Evolutionary conservation across 2,113 vertebrate species (phyloP), one percentile per base, ranked within the genome.

Genomic region (Pseudois nayaur): DNA sequence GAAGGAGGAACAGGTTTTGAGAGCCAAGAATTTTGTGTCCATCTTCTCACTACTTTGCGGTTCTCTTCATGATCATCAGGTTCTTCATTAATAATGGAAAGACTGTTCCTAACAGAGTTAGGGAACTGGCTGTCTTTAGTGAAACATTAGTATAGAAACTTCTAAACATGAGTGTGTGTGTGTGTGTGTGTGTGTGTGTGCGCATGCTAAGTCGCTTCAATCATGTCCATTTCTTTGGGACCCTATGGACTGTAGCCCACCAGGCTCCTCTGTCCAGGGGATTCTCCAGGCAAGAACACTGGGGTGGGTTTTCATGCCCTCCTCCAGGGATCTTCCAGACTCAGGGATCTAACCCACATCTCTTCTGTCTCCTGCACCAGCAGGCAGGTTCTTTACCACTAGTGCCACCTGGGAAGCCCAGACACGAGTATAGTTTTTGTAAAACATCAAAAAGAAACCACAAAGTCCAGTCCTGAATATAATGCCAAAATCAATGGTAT

Each of bases 181-280:
- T 25, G 57, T 11, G 57, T 11, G 57, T 62, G 60, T 3, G 27
- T 33, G 31, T 40, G 40, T 40, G 40, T 40, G 40, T 0, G 11
- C 4, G 33, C 4, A 0, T 71, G 67, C 19, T 10, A 40, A 23
- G n/a, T 12, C 4, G 0, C 67, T 71, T 40, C 67, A 40, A 11
- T 71, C 67, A 40, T 23, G n/a, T 71, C 19, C 10, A 6, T 71
- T 19, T 71, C 67, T 71, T 71, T 23, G 67, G n/a, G 10, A 40
- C 19, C 67, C n/a, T 40, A 23, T 23, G n/a, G n/a, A 40, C n/a
- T 6, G n/a, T 3, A 71, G 19, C n/a, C n/a, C 5, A 1, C n/a
- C 67, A 71, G n/a, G 19, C n/a, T 40, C 10, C 67, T 40, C 67
- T 71, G 62, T n/a, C 62, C 62, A 64, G n/a, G 9, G 19, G n/a